Evolutionary conservation across 2,113 vertebrate species (phyloP), one percentile per base, ranked within the genome.

Genomic region (Zosterops borbonicus): DNA sequence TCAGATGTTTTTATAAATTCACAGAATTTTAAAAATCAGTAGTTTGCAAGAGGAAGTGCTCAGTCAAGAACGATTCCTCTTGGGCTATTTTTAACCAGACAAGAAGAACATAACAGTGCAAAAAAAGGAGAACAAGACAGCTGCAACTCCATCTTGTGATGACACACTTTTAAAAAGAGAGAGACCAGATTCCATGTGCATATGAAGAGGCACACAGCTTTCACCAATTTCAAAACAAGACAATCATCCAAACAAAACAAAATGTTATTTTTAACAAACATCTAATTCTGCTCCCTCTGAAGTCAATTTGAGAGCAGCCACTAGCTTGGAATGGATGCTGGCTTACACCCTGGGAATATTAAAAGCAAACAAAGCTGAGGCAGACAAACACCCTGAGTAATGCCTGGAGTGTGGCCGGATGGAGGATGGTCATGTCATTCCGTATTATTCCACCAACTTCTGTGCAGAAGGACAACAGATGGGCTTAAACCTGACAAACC

Each of bases 11-110:
- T 89, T 70, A 68, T 31, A 86, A 86, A 73, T 86, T 82, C 76
- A 82, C 44, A 29, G 24, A 44, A 60, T 19, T 83, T 37, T 6
- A 0, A 75, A 85, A 87, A 68, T 29, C 53, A 41, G 53, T 63
- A 39, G 33, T 73, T 94, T 89, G 82, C 90, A 94, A 96, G 92
- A 97, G 95, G 94, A 97, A 98, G 93, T 9, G 35, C 65, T 95
- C 81, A 94, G 78, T 95, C 85, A 77, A 96, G 91, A 97, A 70
- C 80, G 75, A 96, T 95, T 97, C 89, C 86, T 97, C 90, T 91
- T 65, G 59, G 60, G 78, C 41, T 97, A 95, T 96, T 97, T 97
- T 97, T 97, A 97, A 92, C n/a, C 70, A 89, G 55, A 89, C 64
- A 74, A 96, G 96, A 89, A 90, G 83, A 94, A 77, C 70, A 70